Evolutionary conservation across 1,140 invertebrate species (phyloP), one percentile per base, ranked within the genome.

Genomic region (Dryas iulia): DNA sequence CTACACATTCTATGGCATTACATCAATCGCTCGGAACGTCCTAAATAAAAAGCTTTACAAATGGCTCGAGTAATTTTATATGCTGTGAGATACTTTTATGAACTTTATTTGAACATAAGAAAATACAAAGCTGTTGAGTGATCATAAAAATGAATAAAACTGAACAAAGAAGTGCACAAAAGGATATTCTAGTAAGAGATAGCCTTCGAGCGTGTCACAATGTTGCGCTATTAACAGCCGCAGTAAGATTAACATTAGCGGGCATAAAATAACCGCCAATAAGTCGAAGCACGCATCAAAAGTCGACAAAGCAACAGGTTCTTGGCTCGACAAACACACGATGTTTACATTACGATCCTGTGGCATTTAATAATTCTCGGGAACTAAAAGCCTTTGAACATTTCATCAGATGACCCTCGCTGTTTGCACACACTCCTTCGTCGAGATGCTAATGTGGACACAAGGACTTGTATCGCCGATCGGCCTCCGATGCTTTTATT

Each of bases 331-430:
- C 87, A 89, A 91, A 91, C 84, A 91, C 71, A 63, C 77, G 58
- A 53, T 91, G 89, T 91, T 91, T 91, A 83, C 87, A 91, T 91
- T 91, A 91, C 86, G 83, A 91, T 91, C 89, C 89, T 91, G 89
- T 82, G 80, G 80, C 86, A 89, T 91, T 91, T 89, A 91, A 90
- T 90, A 90, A 91, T 91, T 89, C 89, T 89, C 87, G 87, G 89
- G 89, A 91, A 89, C 87, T 91, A 91, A 91, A 91, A 91, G 89
- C 86, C 89, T 91, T 91, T 89, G 88, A 89, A 91, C 89, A 91
- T 91, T 89, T 90, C 89, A 91, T 91, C 89, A 89, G 89, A 87
- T 91, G 89, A 89, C 89, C 89, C 89, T 87, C 79, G 77, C 68
- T 91, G 89, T 91, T 91, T 91, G 87, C 89, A 89, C 86, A 88